Evolutionary conservation across 1,140 invertebrate genomes (phyloP), one percentile per base, ranked within the genome.

Genomic region (Macrobrachium nipponense): DNA sequence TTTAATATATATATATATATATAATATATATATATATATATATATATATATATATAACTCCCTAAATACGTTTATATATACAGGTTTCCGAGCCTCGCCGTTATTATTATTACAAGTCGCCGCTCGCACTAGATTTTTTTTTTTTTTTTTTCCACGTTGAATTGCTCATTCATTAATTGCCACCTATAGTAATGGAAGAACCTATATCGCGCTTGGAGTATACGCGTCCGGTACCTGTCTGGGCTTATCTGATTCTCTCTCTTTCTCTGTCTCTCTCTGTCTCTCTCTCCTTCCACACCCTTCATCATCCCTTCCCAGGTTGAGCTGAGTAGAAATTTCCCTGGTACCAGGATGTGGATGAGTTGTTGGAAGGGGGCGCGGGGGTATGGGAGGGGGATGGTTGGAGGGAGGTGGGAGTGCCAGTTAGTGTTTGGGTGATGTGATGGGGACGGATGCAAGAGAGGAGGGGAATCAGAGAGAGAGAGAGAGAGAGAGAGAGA

Each of bases 341-440:
- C 51, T 51, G 36, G 27, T 62, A 60, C 77, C 17, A 36, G 64
- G 44, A 36, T 11, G 43, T 36, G 58, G 27, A 36, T n/a, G 64
- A 66, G 43, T 51, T 36, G 59, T 12, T 23, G 60, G 78, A 43
- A 27, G 79, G 79, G 62, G 79, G 44, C n/a, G 62, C 5, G n/a
- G 59, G 79, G 79, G 62, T n/a, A n/a, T 7, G 1, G 43, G 23
- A 2, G 27, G 27, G 76, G 12, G 2, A 11, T 17, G 76, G 76
- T 27, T 14, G 43, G 27, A 60, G 76, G 76, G 76, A 43, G 59
- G 76, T 12, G 76, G 17, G 73, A 23, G 58, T 20, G 58, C 51
- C 51, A 62, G 58, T 81, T 66, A 62, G 62, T 64, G n/a, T 68
- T 68, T 15, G 62, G 44, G 79, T 43, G 79, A 44, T 81, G 59